A percentile compares a stretch with the other conserved stretches of the same genome.
Evolutionary conservation across 2,888 invertebrate genomes (phyloP).

Genomic region (Scaptodrosophila latifasciaeformis): DNA sequence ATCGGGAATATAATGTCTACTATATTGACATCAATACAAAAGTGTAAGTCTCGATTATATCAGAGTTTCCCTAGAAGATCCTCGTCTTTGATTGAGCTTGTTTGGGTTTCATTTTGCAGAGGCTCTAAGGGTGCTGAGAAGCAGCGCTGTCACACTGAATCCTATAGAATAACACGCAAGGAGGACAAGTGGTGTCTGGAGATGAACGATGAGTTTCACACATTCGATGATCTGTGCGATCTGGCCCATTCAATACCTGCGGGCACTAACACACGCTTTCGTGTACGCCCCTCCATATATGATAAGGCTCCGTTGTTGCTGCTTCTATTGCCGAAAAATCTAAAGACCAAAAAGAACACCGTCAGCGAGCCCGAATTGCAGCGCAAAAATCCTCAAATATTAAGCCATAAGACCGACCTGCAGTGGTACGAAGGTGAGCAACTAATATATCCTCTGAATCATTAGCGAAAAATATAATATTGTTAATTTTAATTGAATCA

Average conservation of each 20-base stretch:
- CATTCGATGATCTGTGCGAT: constrained; percentile 65
- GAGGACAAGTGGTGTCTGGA: constrained; percentile 69
- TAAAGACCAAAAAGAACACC: constrained; percentile 73
- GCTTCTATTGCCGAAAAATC: constrained; percentile 73
- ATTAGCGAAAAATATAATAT: neutral
- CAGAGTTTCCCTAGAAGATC: neutral
- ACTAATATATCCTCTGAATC: neutral
- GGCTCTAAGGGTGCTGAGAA: constrained; percentile 32
- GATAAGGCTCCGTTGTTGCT: constrained; percentile 75
- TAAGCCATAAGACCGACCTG: constrained; percentile 72
- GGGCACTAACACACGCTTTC: constrained; percentile 59
- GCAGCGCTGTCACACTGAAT: constrained; percentile 80
- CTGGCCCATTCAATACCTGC: constrained; percentile 70
- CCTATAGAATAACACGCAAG: constrained; percentile 78
- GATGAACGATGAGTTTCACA: constrained; percentile 50
- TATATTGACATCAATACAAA: constrained; percentile 88
- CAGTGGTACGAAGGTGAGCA: constrained; percentile 72
- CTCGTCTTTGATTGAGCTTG: too few relatives aligned
- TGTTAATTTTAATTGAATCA: neutral
- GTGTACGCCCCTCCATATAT: constrained; percentile 91
- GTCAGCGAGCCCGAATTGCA: constrained; percentile 70
- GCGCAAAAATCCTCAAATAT: constrained; percentile 71
- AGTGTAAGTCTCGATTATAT: constrained; percentile 78
- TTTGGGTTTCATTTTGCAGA: too few relatives aligned
- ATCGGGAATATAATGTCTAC: constrained; percentile 85